Evolutionary conservation across 1,140 invertebrate species (phyloP).

Genomic region (Chironomus tepperi): DNA sequence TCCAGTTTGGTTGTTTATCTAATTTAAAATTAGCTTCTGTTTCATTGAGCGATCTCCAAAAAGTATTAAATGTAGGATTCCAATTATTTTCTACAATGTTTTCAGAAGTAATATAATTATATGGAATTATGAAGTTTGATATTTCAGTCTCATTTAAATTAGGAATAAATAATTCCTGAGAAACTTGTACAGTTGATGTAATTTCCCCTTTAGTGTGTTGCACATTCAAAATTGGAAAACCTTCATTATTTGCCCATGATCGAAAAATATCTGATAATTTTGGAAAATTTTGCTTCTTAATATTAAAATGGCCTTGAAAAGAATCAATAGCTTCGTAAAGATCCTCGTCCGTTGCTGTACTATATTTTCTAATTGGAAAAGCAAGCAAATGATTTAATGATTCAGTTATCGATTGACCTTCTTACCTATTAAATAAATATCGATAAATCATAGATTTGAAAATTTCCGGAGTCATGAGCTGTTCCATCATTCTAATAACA

Average conservation of each 20-base stretch:
- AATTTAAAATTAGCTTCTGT: not conserved
- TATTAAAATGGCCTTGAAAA: not conserved
- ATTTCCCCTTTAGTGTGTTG: not conserved
- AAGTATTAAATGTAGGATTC: not conserved
- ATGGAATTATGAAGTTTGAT: not conserved
- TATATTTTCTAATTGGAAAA: not conserved
- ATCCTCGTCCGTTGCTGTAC: not conserved
- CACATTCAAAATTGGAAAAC: slow-evolving; percentile 15
- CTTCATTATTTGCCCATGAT: not conserved
- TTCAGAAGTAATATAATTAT: not conserved
- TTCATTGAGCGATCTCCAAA: not conserved
- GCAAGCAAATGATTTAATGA: not conserved
- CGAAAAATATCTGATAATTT: not conserved
- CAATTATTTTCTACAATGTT: not conserved
- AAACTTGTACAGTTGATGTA: not conserved
- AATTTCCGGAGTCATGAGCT: slow-evolving; percentile 51
- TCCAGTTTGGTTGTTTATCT: slow-evolving; percentile 41
- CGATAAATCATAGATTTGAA: slow-evolving; percentile 51
- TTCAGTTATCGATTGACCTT: slow-evolving; percentile 25
- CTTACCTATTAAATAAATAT: slow-evolving; percentile 49
- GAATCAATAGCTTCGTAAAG: not conserved
- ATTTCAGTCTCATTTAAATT: not conserved
- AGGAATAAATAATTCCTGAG: not conserved
- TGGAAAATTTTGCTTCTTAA: not conserved
- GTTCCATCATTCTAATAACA: slow-evolving; percentile 64